A percentile compares a stretch with the other conserved stretches of the same genome.
Conservation (phyloP, 2,797 vertebrate species). For the Channallabes apus region DNA sequence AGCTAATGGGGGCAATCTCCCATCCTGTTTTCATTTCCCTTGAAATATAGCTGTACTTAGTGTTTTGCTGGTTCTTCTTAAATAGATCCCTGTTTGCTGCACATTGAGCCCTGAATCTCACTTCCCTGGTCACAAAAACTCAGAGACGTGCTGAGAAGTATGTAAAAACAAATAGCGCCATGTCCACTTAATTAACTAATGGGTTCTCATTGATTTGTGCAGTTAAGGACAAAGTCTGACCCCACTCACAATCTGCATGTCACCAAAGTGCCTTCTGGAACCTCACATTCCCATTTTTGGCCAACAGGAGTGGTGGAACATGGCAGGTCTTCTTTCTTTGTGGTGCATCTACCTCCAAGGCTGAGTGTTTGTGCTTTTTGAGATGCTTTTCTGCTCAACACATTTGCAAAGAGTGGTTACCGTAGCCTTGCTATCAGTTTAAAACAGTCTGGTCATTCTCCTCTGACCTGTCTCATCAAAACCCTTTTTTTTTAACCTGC, state of each 20-base stretch:
- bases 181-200: no score
- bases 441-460: background rate
- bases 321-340: background rate
- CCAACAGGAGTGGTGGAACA: background rate
- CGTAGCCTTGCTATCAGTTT: background rate
- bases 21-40: conserved; percentile 26
- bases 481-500: background rate
- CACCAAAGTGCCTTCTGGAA: background rate
- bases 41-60: conserved; percentile 23
- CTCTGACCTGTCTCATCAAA: background rate
- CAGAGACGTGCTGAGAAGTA: background rate
- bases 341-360: background rate
- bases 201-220: no score
- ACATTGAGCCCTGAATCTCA: background rate
- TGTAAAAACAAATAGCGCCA: background rate
- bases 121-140: background rate
- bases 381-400: background rate
- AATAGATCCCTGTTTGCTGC: background rate
- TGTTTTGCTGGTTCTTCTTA: background rate
- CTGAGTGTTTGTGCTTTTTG: background rate
- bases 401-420: background rate
- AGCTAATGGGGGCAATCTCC: conserved; percentile 19
- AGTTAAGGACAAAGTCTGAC: background rate
- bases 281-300: background rate
- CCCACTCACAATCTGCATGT: background rate